Evolutionary conservation across 1,140 invertebrate genomes (phyloP).

Genomic region (Sitodiplosis mosellana): DNA sequence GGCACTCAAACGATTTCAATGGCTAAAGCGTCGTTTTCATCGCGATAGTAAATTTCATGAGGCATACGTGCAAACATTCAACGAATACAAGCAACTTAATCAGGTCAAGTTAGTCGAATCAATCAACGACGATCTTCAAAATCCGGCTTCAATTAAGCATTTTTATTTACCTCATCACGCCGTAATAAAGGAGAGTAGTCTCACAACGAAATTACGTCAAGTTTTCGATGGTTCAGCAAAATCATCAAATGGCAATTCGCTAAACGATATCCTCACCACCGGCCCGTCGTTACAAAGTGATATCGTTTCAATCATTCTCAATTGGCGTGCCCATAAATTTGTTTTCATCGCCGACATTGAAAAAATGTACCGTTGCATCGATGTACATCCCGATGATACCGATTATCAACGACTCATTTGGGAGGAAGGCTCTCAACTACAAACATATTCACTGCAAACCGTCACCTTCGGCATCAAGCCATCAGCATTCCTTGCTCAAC

Average conservation of each 20-base stretch:
- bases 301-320: conserved; percentile 15
- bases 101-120: conserved; percentile 12
- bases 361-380: conserved; percentile 15
- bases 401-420: too few relatives aligned
- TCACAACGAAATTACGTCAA: conserved; percentile 12
- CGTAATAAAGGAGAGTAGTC: conserved; percentile 11
- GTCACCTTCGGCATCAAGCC: too few relatives aligned
- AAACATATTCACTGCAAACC: too few relatives aligned
- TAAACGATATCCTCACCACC: conserved; percentile 14
- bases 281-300: conserved; percentile 17
- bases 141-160: not conserved
- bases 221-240: conserved; percentile 12
- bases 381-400: too few relatives aligned
- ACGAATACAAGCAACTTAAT: conserved; percentile 12
- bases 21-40: too few relatives aligned
- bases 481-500: too few relatives aligned
- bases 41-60: too few relatives aligned
- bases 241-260: conserved; percentile 5
- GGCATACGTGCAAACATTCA: too few relatives aligned
- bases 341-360: conserved; percentile 10
- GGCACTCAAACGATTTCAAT: too few relatives aligned
- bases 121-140: too few relatives aligned
- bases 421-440: too few relatives aligned
- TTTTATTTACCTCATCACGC: conserved; percentile 15
- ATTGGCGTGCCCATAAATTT: conserved; percentile 13